Base-by-base conservation (phyloP, 2,888 invertebrate genomes). In the Acrobasis repandana region DNA sequence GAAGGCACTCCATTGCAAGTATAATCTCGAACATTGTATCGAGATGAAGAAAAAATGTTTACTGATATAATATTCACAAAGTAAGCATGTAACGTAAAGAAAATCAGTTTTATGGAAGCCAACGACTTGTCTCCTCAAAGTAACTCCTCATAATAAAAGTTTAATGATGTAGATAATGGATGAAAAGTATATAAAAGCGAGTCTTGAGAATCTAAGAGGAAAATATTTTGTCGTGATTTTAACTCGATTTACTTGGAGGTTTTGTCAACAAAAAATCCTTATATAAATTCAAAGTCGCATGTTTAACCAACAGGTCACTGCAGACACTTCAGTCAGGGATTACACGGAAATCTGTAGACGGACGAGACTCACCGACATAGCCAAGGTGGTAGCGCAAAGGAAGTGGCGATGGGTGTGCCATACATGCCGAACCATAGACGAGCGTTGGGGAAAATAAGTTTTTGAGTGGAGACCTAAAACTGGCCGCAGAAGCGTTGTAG, bases 131-230 rank as follows among this genome's bases (percentile, higher is more conserved):
- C 54, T 54, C 38, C 38, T 54, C 20, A 54, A 38, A 54, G 34
- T 38, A 38, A 18, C 14, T 54, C 33, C 36, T 54, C 14, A 34
- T 38, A 54, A 54, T 54, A 20, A 54, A 54, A 38, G 54, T 43
- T 54, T 54, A 54, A 54, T 54, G 54, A 38, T 38, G 38, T 38
- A 54, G 14, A 54, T 54, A 54, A 54, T 54, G 43, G 54, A 20
- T 20, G 38, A 38, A 14, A 54, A 38, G 18, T 54, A 54, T 38
- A 38, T 38, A 54, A 38, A 38, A 38, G 38, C 38, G 38, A 18
- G 38, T 43, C 9, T 38, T 2, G 38, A 54, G 14, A 16, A 33
- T 36, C 18, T 54, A 18, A 54, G 16, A 38, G n/a, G 54, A 54
- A 54, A 54, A 20, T 43, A 15, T 54, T 36, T 18, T 38, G 38